Base-by-base conservation (phyloP, 2,113 vertebrate genomes). In the Tenebrosternarchus preto region DNA sequence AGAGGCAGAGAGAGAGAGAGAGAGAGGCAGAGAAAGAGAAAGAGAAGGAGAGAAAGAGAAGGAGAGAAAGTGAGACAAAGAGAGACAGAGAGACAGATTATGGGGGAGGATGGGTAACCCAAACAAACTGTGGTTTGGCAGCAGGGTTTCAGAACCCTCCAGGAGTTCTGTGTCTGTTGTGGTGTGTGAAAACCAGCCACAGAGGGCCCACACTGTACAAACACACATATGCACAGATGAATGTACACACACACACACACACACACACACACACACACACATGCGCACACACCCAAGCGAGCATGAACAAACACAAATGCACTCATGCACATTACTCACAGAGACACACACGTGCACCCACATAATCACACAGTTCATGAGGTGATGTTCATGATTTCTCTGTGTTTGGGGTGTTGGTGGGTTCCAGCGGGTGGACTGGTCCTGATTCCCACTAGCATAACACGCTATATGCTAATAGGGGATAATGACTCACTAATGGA, bases 81-180 rank as follows among this genome's bases (percentile, higher is more conserved):
- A 12, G 11, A 50, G 43, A 50, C 9, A 50, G 43, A 50, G 4
- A 46, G 43, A 50, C 12, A 9, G 5, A 36, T 3, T 36, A 7
- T 36, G 39, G 39, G 39, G 74, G 72, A 31, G n/a, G 66, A 84
- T 60, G 84, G 79, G 64, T 79, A 88, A 87, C 60, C 77, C 84
- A 90, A 92, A 91, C 83, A 90, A 88, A 86, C 86, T 66, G 74
- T 25, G 70, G 33, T 80, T 25, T 60, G 76, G 57, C 61, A 29
- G 74, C 57, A 71, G 56, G 64, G 63, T 60, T 79, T 50, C 20
- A 69, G 66, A 75, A 63, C 43, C 43, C 43, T 50, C 12, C 43
- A 11, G 12, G 43, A 12, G 43, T 9, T 50, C 43, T 50, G 9
- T 50, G 15, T 50, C 50, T 80, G 56, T 61, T 73, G 82, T 56